Evolutionary conservation across 2,888 invertebrate species (phyloP).

Genomic region (Eristalinus aeneus): DNA sequence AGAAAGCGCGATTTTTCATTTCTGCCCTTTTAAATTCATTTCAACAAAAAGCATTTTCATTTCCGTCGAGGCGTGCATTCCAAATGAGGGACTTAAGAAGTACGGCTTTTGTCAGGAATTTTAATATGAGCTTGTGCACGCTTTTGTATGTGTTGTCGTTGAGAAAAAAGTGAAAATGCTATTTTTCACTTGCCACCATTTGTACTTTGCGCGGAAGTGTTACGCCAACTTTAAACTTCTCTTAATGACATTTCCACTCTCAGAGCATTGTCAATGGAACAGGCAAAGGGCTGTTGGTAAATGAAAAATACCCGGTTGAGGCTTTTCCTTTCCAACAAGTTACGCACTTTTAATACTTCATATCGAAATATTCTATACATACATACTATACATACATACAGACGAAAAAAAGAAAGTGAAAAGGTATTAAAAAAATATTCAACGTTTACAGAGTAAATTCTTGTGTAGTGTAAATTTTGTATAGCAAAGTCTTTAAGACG

Average conservation of each 20-base stretch:
- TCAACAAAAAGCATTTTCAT: not conserved
- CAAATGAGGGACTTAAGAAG: not conserved
- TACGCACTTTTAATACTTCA: not conserved
- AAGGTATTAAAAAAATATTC: too few relatives aligned
- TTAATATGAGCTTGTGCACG: not conserved
- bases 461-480: too few relatives aligned
- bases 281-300: not conserved
- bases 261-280: not conserved
- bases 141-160: not conserved
- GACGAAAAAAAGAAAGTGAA: too few relatives aligned
- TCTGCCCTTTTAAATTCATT: not conserved
- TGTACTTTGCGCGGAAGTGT: not conserved
- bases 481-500: too few relatives aligned
- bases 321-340: not conserved
- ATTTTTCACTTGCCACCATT: not conserved
- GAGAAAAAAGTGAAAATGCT: not conserved
- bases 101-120: not conserved
- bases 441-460: too few relatives aligned
- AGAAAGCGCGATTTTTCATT: not conserved
- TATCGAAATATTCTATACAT: not conserved
- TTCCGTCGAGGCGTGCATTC: not conserved
- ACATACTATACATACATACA: too few relatives aligned
- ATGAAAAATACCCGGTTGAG: not conserved
- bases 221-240: not conserved
- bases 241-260: not conserved